A percentile compares a stretch with the other conserved stretches of the same genome.
phyloP scores from a whole-genome alignment of 2,797 vertebrate species.

The Etheostoma perlongum region DNA sequence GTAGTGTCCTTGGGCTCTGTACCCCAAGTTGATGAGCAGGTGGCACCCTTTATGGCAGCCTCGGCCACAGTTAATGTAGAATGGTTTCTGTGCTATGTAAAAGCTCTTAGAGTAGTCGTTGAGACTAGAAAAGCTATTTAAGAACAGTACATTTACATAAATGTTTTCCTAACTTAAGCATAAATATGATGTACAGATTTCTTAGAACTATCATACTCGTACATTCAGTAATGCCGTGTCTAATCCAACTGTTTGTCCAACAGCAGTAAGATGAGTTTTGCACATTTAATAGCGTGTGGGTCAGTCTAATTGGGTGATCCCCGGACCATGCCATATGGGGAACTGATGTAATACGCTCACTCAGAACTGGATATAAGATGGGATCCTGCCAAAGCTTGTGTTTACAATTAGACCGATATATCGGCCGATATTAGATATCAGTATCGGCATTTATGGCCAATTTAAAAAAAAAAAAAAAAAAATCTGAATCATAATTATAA shows the following conservation, averaged over 20 bases:
- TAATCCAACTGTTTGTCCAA: slow-evolving; percentile 51
- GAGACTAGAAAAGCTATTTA: too few species aligned
- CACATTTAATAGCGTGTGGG: slow-evolving; percentile 48
- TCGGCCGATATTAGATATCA: too few species aligned
- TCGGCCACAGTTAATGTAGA: too few species aligned
- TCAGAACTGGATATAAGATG: slow-evolving; percentile 61
- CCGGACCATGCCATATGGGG: slow-evolving; percentile 69
- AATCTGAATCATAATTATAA: too few species aligned
- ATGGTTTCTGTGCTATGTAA: too few species aligned
- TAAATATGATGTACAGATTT: background rate
- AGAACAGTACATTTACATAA: background rate
- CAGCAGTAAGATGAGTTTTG: slow-evolving; percentile 45
- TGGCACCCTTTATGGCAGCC: too few species aligned
- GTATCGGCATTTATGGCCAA: too few species aligned
- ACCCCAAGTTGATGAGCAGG: too few species aligned
- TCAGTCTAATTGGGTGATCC: slow-evolving; percentile 71
- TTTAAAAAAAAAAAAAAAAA: too few species aligned
- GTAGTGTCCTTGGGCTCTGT: too few species aligned
- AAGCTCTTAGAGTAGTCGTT: too few species aligned
- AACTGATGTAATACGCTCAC: slow-evolving; percentile 57
- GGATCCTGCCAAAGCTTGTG: slow-evolving; percentile 59
- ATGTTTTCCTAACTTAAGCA: background rate
- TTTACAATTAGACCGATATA: slow-evolving; percentile 44
- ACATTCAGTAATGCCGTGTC: slow-evolving; percentile 19
- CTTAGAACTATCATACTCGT: slow-evolving; percentile 2